A percentile compares a stretch with the other conserved stretches of the same genome.
These are phyloP conservation scores for Aix galericulata DNA, from an alignment of 2,113 vertebrate genomes.

Conservation along the genomic window DNA sequence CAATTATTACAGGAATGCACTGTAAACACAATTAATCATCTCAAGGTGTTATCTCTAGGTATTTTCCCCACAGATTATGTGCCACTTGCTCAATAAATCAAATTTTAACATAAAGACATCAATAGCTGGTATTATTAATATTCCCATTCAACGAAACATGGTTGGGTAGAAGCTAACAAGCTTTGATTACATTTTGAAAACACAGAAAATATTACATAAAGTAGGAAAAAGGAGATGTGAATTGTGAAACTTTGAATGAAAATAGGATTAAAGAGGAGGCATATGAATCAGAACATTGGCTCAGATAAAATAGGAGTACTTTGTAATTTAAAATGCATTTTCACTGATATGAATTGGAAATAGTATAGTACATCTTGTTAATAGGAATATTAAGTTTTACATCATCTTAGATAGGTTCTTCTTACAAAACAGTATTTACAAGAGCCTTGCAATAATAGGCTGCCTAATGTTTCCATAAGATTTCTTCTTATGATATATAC, in stretches of 20 bases:
- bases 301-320: constrained; percentile 32
- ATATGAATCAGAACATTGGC: constrained; percentile 23
- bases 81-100: constrained; percentile 66
- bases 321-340: constrained; percentile 53
- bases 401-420: constrained; percentile 41
- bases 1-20: constrained; percentile 72
- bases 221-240: constrained; percentile 20
- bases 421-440: constrained; percentile 56
- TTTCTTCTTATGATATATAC: constrained; percentile 40
- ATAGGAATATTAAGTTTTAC: constrained; percentile 65
- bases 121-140: constrained; percentile 66
- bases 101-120: constrained; percentile 69
- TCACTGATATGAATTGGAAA: constrained; percentile 26
- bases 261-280: constrained; percentile 46
- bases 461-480: constrained; percentile 52
- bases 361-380: constrained; percentile 33
- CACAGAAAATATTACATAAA: constrained; percentile 47
- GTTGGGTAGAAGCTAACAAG: constrained; percentile 48
- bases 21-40: constrained; percentile 75
- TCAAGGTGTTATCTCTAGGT: constrained; percentile 74
- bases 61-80: constrained; percentile 67
- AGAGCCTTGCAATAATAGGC: constrained; percentile 43
- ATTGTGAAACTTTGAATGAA: constrained; percentile 48
- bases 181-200: constrained; percentile 58
- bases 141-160: constrained; percentile 57